Conservation (phyloP, 37 sponge, comb jelly and placozoan species). For the Corticium candelabrum region DNA sequence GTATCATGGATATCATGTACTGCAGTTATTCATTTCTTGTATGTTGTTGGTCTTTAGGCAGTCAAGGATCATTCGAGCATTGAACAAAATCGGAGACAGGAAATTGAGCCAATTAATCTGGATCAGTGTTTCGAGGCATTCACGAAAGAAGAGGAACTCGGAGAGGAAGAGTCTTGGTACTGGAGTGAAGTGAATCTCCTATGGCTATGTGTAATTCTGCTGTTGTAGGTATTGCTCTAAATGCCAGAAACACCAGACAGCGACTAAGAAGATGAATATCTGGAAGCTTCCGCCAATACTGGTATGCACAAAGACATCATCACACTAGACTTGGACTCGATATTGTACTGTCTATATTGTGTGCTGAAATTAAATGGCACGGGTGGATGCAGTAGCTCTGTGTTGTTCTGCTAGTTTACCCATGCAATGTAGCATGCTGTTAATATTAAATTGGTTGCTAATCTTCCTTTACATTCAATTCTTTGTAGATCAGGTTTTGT, state of each 20-base stretch:
- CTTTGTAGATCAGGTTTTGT: no score
- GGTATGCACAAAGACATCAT: constrained; percentile 51
- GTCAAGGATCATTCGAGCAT: constrained; percentile 60
- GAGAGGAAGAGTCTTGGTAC: constrained; percentile 91
- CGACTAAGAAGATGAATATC: constrained; percentile 88
- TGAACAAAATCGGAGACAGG: constrained; percentile 37
- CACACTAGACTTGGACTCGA: no score
- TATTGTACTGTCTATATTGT: no score
- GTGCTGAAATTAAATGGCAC: no score
- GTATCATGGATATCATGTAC: not conserved
- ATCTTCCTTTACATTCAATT: no score
- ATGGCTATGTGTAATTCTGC: not conserved
- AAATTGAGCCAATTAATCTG: constrained; percentile 69
- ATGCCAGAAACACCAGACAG: constrained; percentile 68
- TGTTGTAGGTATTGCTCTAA: constrained; percentile 79
- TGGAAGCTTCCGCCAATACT: constrained; percentile 93
- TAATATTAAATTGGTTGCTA: not conserved
- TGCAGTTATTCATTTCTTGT: constrained; percentile 7
- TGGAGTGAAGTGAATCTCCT: constrained; percentile 10
- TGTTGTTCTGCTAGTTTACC: no score
- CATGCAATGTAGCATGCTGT: no score
- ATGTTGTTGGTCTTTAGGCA: constrained; percentile 63
- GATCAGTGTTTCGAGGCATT: constrained; percentile 83
- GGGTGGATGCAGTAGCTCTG: no score
- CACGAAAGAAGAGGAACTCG: constrained; percentile 85